These are phyloP conservation scores for Callipepla squamata DNA, from an alignment of 2,113 vertebrate genomes.

Conservation along the genomic window DNA sequence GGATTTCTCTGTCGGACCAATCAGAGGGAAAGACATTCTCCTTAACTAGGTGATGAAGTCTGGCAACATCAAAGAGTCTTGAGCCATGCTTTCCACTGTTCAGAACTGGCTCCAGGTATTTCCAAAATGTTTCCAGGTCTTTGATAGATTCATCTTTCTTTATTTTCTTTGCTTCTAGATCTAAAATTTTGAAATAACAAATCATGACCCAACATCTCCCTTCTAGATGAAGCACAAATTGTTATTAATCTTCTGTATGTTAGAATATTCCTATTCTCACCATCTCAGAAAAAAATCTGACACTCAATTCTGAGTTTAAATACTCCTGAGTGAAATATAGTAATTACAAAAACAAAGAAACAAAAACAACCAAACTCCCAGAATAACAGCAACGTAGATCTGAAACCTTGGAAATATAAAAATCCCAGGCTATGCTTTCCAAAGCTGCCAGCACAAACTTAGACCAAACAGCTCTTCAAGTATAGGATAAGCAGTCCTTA, in stretches of 20 bases:
- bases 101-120: slow-evolving; percentile 83
- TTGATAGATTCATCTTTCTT: slow-evolving; percentile 58
- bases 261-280: background rate
- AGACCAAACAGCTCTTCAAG: background rate
- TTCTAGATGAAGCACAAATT: background rate
- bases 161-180: slow-evolving; percentile 64
- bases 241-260: background rate
- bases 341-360: background rate
- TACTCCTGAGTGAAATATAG: background rate
- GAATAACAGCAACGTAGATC: background rate
- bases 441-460: background rate
- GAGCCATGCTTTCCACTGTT: slow-evolving; percentile 79
- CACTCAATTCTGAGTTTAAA: background rate
- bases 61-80: slow-evolving; percentile 82
- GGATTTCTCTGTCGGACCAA: slow-evolving; percentile 68
- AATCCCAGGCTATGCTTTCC: background rate
- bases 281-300: background rate
- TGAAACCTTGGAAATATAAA: background rate
- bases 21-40: slow-evolving; percentile 63
- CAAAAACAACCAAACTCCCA: background rate
- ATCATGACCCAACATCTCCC: background rate
- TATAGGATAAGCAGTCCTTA: background rate
- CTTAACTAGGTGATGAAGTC: slow-evolving; percentile 77
- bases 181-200: slow-evolving; percentile 27
- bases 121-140: slow-evolving; percentile 87